These are phyloP conservation scores for Drosophila kuntzei DNA, from an alignment of 2,888 invertebrate genomes.

Conservation along the genomic window DNA sequence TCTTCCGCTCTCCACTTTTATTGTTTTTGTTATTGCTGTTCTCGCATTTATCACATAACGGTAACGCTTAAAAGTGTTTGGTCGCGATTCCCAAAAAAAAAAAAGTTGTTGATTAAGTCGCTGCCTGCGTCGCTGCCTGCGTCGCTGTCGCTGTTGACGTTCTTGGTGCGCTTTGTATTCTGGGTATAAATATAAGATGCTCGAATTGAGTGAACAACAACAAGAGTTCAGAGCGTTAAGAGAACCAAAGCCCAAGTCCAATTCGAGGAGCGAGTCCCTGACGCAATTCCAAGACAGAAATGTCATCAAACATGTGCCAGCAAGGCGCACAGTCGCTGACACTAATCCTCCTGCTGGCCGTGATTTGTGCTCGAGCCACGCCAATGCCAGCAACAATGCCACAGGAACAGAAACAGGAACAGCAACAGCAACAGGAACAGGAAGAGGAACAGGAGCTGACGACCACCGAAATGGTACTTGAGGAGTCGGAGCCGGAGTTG, in stretches of 20 bases:
- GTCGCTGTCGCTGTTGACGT: slow-evolving; percentile 1
- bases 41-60: slow-evolving; percentile 54
- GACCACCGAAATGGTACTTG: too few species aligned
- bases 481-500: slow-evolving; percentile 16
- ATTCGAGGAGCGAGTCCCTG: slow-evolving; percentile 27
- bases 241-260: slow-evolving; percentile 25
- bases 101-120: slow-evolving; percentile 48
- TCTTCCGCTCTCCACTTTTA: background rate
- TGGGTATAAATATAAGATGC: slow-evolving; percentile 67
- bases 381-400: slow-evolving; percentile 15
- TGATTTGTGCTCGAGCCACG: slow-evolving; percentile 53
- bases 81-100: slow-evolving; percentile 5
- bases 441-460: slow-evolving; percentile 12
- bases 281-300: slow-evolving; percentile 54
- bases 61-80: slow-evolving; percentile 41
- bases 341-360: slow-evolving; percentile 60
- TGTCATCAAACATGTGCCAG: slow-evolving; percentile 59
- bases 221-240: slow-evolving; percentile 21
- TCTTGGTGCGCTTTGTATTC: slow-evolving; percentile 13
- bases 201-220: slow-evolving; percentile 33
- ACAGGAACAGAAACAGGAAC: slow-evolving; percentile 16
- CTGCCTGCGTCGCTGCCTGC: slow-evolving; percentile 17
- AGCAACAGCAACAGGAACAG: slow-evolving; percentile 17
- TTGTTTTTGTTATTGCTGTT: slow-evolving; percentile 18
- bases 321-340: slow-evolving; percentile 46